Percentiles rank a stretch among this genome's conserved stretches.
phyloP scores from a whole-genome alignment of 2,113 vertebrate genomes.

The Gracilinanus agilis region DNA sequence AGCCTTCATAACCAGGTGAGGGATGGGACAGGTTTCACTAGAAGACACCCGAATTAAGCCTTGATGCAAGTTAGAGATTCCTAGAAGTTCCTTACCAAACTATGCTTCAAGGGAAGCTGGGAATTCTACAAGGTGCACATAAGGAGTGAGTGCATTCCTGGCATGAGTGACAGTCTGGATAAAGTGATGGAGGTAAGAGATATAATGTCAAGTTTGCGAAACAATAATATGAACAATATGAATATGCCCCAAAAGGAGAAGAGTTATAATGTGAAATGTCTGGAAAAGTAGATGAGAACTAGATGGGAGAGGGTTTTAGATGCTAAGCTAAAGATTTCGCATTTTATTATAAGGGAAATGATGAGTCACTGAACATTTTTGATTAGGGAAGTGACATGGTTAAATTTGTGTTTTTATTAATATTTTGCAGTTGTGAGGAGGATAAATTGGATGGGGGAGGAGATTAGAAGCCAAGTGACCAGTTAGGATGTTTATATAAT shows the following conservation, averaged over 20 bases:
- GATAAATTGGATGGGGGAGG: not conserved
- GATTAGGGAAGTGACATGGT: not conserved
- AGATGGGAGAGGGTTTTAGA: not conserved
- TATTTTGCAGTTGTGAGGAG: not conserved
- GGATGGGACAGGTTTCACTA: not conserved
- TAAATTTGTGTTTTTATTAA: not conserved
- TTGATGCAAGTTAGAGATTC: not conserved
- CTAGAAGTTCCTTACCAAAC: not conserved
- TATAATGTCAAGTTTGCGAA: not conserved
- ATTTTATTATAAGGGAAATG: not conserved
- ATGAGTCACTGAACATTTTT: not conserved
- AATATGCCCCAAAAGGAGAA: not conserved
- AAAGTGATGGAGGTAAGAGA: not conserved
- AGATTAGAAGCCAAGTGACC: not conserved
- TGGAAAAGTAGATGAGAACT: not conserved
- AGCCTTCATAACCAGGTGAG: not conserved
- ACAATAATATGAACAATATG: not conserved
- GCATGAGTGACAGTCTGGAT: not conserved
- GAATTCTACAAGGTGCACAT: not conserved
- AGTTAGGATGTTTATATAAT: not conserved
- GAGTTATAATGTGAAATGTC: not conserved
- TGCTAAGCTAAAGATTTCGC: not conserved
- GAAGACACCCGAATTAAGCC: not conserved
- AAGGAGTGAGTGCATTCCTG: not conserved
- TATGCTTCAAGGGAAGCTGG: not conserved